Conservation (phyloP, 2,888 invertebrate species). For the Priapulus caudatus region DNA sequence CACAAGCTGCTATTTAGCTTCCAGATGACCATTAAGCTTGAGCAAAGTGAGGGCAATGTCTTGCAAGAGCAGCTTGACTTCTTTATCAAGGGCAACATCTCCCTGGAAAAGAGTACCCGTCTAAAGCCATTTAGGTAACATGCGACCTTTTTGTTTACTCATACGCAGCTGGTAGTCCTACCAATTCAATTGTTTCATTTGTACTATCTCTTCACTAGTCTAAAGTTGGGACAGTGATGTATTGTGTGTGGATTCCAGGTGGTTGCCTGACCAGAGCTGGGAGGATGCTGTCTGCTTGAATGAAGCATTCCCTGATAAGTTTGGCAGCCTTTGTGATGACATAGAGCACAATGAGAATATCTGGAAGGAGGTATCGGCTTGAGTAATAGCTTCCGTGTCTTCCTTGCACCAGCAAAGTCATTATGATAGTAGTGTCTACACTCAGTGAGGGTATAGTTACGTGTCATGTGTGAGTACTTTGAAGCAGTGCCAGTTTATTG, state of each 20-base stretch:
- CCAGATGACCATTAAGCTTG: slow-evolving; percentile 72
- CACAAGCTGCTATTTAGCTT: slow-evolving; percentile 82
- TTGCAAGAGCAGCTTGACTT: slow-evolving; percentile 65
- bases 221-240: no score
- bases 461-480: slow-evolving; percentile 21
- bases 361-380: slow-evolving; percentile 54
- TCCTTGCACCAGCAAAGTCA: neutral
- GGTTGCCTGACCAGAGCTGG: slow-evolving; percentile 66
- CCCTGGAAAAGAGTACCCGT: slow-evolving; percentile 57
- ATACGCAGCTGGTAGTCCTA: no score
- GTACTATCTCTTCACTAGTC: no score
- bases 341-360: slow-evolving; percentile 44
- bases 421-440: slow-evolving; percentile 7
- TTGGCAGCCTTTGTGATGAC: slow-evolving; percentile 52
- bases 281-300: slow-evolving; percentile 64
- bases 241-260: no score
- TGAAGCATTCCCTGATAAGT: slow-evolving; percentile 53
- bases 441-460: slow-evolving; percentile 4
- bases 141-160: no score
- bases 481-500: no score
- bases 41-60: slow-evolving; percentile 54
- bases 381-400: neutral
- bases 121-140: slow-evolving; percentile 47
- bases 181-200: no score
- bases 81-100: slow-evolving; percentile 74